Evolutionary conservation across 23 tunicate genomes (phyloP).

Genomic region (Styela clava): DNA sequence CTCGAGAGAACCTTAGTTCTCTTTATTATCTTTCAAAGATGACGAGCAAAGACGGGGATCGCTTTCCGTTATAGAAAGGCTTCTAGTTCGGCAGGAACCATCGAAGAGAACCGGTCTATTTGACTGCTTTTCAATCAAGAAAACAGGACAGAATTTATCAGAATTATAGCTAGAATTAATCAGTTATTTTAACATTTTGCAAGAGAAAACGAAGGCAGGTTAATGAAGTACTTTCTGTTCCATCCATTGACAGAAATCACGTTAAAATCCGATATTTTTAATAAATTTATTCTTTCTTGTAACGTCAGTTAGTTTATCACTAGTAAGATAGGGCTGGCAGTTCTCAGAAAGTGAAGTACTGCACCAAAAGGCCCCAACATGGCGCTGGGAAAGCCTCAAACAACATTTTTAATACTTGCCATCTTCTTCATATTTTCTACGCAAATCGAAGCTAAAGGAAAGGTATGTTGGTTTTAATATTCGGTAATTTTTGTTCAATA

Average conservation of each 20-base stretch:
- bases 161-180: no score
- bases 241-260: no score
- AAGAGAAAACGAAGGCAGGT: no score
- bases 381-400: conserved; percentile 10
- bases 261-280: no score
- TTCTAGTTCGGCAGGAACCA: conserved; percentile 22
- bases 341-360: neutral
- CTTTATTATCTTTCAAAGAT: conserved; percentile 14
- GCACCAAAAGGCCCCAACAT: conserved; percentile 10
- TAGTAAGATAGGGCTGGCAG: conserved; percentile 28
- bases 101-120: conserved; percentile 19
- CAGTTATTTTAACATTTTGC: no score
- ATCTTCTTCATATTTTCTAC: neutral
- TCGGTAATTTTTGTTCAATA: neutral
- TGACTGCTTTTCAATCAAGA: neutral
- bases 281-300: no score
- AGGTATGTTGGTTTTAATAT: conserved; percentile 4
- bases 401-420: neutral
- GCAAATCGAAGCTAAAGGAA: conserved; percentile 21
- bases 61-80: conserved; percentile 7
- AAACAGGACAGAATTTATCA: neutral
- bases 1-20: neutral
- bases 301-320: no score
- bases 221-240: no score
- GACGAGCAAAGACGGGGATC: conserved; percentile 1